Evolutionary conservation across 2,797 vertebrate species (phyloP), one percentile per base, ranked within the genome.

Genomic region (Lagocephalus sceleratus): DNA sequence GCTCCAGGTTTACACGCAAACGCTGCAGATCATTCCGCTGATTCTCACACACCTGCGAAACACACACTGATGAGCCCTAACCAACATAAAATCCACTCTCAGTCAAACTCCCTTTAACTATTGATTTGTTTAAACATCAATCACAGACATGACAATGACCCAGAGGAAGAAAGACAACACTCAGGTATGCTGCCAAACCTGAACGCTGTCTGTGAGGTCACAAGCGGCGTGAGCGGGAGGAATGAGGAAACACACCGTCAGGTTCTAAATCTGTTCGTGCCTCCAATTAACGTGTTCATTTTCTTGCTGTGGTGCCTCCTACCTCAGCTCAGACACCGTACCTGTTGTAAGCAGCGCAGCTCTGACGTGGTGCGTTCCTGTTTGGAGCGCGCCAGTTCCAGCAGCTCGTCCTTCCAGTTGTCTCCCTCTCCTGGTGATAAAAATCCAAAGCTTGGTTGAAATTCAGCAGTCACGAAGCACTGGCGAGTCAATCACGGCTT

Each of bases 1-100:
- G 90, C 55, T 93, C 93, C 79, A 93, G 79, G 79, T 79, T 93
- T 65, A 92, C 51, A 49, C 91, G 90, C 51, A 95, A 80, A 69
- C 94, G 90, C 60, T 94, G 90, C 42, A 96, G 82, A 68, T 96
- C 93, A 47, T 68, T 85, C 48, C 92, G 89, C 75, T 94, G 95
- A 60, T 92, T 94, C 47, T 91, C 66, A 60, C 91, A 96, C 63
- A 95, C 90, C 94, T 97, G 81, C 1, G n/a, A 53, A 48, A 73
- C 20, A 67, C 20, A 81, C 32, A 68, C 4, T 1, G 7, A 21
- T 1, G 10, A 42, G 5, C 39, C 39, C 6, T 16, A 5, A 40
- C 2, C 2, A 40, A 40, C 39, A 40, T 5, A 40, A 16, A 17
- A 19, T 8, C 8, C 16, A 2, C 9, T 42, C 6, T n/a, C 17